Conservation (phyloP, 1,140 invertebrate genomes). For the Drosophila lacteicornis region DNA sequence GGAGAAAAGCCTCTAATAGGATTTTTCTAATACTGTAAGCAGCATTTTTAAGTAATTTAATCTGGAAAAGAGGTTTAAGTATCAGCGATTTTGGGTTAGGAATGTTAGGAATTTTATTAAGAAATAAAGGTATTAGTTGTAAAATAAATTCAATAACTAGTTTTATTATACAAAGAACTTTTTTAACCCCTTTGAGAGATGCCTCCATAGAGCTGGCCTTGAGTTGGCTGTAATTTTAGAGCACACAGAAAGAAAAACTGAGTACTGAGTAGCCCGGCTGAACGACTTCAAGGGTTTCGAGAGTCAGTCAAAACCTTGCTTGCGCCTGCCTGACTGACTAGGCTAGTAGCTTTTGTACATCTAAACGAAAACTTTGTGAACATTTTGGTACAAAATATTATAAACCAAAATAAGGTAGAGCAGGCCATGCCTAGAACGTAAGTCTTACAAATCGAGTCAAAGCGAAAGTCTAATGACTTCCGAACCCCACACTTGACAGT, state of each 20-base stretch:
- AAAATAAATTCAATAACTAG: neutral
- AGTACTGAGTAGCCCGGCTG: neutral
- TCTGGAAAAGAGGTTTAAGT: neutral
- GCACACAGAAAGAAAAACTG: neutral
- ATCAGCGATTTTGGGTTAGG: no score
- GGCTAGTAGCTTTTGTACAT: neutral
- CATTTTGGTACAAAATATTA: neutral
- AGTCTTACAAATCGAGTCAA: neutral
- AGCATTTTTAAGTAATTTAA: neutral
- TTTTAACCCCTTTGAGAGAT: neutral
- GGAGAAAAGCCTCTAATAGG: neutral
- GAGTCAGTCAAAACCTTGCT: neutral
- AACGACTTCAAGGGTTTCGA: neutral
- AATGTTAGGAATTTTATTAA: no score
- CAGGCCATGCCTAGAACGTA: slow-evolving; percentile 13
- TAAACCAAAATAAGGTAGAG: neutral
- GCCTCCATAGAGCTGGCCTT: neutral
- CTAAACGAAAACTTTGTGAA: neutral
- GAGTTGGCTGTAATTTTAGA: neutral
- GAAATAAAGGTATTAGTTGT: no score
- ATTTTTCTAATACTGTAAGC: neutral
- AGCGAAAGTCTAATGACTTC: neutral
- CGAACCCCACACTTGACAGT: slow-evolving; percentile 20
- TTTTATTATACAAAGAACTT: no score
- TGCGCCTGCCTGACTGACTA: neutral